phyloP scores from a whole-genome alignment of 2,113 vertebrate species.

The Oreochromis niloticus region DNA sequence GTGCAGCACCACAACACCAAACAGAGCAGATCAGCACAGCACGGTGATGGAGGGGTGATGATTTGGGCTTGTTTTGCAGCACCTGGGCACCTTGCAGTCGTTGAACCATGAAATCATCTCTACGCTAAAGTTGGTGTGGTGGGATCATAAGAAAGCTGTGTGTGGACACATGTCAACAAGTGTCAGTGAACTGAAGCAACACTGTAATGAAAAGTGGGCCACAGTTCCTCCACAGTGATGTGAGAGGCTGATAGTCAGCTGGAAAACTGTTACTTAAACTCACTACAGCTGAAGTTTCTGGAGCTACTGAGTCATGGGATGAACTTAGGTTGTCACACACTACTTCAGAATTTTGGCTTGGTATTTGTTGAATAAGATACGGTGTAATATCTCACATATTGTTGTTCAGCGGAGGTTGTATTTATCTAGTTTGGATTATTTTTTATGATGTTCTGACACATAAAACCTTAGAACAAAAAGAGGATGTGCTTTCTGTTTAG shows the following conservation, averaged over 20 bases:
- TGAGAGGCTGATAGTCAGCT: not conserved
- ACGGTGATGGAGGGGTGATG: not conserved
- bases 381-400: not conserved
- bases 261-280: not conserved
- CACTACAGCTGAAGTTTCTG: not conserved
- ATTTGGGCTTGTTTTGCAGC: not conserved
- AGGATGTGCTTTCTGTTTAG: not conserved
- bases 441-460: not conserved
- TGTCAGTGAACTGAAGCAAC: not conserved
- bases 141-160: not conserved
- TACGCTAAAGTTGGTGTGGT: not conserved
- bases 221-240: not conserved
- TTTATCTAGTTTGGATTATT: not conserved
- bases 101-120: not conserved
- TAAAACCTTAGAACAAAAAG: not conserved
- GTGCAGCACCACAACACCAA: fast-evolving
- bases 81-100: not conserved
- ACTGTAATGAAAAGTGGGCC: not conserved
- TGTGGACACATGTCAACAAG: not conserved
- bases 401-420: not conserved
- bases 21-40: not conserved
- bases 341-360: not conserved
- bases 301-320: not conserved
- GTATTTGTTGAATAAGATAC: not conserved
- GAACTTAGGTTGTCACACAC: not conserved